Conservation (phyloP, 2,888 invertebrate species). For the Trachelus tabidus region DNA sequence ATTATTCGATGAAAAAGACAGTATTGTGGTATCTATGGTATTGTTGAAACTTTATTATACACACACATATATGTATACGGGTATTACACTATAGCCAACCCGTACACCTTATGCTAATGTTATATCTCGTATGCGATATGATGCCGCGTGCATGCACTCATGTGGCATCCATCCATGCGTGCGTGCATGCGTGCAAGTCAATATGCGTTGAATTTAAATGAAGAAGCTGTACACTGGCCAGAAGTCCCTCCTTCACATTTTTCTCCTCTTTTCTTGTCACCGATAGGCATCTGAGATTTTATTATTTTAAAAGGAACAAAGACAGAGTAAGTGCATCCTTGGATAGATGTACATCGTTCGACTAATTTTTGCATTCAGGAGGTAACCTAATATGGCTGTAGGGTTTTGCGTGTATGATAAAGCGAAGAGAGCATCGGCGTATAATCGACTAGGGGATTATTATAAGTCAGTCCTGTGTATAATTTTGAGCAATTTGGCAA, state of each 20-base stretch:
- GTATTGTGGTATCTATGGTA: not conserved
- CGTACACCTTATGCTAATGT: slow-evolving; percentile 39
- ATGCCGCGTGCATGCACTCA: slow-evolving; percentile 32
- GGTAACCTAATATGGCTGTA: not conserved
- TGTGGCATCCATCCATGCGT: slow-evolving; percentile 22
- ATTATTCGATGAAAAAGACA: not conserved
- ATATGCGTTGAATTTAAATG: slow-evolving; percentile 35
- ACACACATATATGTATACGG: not conserved
- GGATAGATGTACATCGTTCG: not conserved
- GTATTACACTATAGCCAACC: not conserved
- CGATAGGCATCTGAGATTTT: not conserved
- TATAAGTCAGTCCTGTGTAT: slow-evolving; percentile 39
- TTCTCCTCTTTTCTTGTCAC: slow-evolving; percentile 5
- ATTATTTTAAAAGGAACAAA: not conserved
- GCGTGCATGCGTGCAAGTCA: slow-evolving; percentile 16
- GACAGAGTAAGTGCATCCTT: not conserved
- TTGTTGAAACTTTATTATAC: not conserved
- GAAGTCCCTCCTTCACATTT: slow-evolving; percentile 10
- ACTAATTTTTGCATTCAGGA: not conserved
- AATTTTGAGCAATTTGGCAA: slow-evolving; percentile 64
- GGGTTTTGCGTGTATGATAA: slow-evolving; percentile 8
- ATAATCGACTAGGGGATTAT: not conserved
- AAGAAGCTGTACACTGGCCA: slow-evolving; percentile 20
- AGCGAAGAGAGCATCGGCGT: not conserved
- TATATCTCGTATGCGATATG: slow-evolving; percentile 50